phyloP scores from a whole-genome alignment of 2,113 vertebrate genomes.

The Oophaga pumilio region DNA sequence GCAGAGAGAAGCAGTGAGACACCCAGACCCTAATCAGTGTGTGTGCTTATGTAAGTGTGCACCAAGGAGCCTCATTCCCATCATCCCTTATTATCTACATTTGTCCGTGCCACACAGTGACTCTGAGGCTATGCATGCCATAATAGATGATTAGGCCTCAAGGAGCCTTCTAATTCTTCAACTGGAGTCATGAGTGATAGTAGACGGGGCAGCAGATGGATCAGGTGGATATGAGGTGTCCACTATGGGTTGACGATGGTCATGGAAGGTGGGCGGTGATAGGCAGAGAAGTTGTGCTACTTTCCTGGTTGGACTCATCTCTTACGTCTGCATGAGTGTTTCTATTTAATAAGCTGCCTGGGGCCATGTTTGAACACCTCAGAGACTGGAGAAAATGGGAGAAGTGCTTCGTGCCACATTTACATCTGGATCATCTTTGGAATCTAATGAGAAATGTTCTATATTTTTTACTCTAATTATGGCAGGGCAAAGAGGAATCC shows the following conservation, averaged over 20 bases:
- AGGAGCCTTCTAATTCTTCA: neutral
- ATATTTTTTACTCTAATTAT: neutral
- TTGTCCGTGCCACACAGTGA: neutral
- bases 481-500: too few relatives aligned
- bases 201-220: neutral
- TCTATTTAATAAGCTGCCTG: conserved; percentile 52
- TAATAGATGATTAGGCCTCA: neutral
- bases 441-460: neutral
- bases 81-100: neutral
- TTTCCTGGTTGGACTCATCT: neutral
- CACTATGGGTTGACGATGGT: neutral
- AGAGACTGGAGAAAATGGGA: conserved; percentile 1
- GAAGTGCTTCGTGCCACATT: conserved; percentile 25
- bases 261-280: neutral
- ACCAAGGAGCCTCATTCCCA: neutral
- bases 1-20: conserved; percentile 48
- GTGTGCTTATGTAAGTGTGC: conserved; percentile 27
- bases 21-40: conserved; percentile 46
- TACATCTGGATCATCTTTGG: conserved; percentile 7
- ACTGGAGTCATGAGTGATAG: too few relatives aligned
- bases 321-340: conserved; percentile 53
- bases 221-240: neutral
- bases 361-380: conserved; percentile 41
- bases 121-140: neutral
- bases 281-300: neutral